Evolutionary conservation across 2,113 vertebrate species (phyloP).

Genomic region (Lucifuga dentata): DNA sequence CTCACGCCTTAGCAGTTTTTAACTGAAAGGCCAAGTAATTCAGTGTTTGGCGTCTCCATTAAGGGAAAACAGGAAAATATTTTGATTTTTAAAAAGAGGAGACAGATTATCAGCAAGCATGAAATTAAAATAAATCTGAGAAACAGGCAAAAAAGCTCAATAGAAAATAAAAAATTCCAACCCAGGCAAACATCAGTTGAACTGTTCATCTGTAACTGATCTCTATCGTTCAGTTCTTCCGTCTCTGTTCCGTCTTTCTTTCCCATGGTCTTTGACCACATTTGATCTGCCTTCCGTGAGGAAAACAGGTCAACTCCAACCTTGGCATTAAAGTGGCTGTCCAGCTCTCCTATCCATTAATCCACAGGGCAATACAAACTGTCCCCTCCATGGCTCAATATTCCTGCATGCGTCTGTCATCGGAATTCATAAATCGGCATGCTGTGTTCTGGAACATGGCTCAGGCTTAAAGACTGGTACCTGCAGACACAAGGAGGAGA

Average conservation of each 20-base stretch:
- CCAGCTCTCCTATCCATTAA: constrained; percentile 29
- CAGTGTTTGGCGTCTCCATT: constrained; percentile 6
- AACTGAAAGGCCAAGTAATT: constrained; percentile 20
- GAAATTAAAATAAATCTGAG: background rate
- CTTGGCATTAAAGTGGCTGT: constrained; percentile 58
- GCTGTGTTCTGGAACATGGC: constrained; percentile 94
- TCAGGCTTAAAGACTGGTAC: constrained; percentile 98
- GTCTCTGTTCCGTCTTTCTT: background rate
- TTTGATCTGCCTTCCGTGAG: constrained; percentile 15
- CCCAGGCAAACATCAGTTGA: constrained; percentile 29
- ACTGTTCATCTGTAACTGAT: constrained; percentile 12
- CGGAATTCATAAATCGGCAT: constrained; percentile 98
- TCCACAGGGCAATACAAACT: constrained; percentile 24
- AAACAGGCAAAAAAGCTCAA: constrained; percentile 1
- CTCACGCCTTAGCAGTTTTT: background rate
- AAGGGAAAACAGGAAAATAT: constrained; percentile 11
- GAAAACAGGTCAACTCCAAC: constrained; percentile 44
- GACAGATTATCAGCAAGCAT: background rate
- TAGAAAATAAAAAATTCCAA: constrained; percentile 37
- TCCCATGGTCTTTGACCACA: constrained; percentile 31
- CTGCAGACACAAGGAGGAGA: constrained; percentile 69
- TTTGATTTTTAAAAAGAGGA: constrained; percentile 4
- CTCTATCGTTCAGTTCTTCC: constrained; percentile 27
- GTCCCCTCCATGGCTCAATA: constrained; percentile 8
- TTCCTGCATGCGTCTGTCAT: constrained; percentile 81